Base-by-base conservation (phyloP, 2,113 vertebrate species). In the Micronisus gabar region DNA sequence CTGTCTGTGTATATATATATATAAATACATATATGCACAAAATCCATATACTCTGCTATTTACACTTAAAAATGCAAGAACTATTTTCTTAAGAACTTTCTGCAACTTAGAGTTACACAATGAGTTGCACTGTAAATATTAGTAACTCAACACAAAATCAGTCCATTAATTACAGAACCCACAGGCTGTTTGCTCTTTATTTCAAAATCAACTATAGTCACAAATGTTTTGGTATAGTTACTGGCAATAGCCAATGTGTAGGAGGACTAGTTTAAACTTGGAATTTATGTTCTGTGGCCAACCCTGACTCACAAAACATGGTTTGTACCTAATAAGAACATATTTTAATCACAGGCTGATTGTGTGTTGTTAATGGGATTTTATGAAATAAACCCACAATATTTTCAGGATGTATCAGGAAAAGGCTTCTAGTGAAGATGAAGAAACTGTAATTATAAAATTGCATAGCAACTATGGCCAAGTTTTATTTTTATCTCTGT, bases 401-500 rank as follows among this genome's bases (percentile, higher is more conserved):
- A 7, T 53, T 29, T 53, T 79, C 56, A 90, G 36, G 25, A 41
- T 62, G 20, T 36, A 70, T n/a, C n/a, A 83, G 22, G 2, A 85
- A 70, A 81, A 85, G 14, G 13, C 17, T 74, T 79, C 32, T 34
- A 61, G 21, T 13, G 13, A 84, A 82, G 48, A 72, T 36, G 12
- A 80, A 96, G 59, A 85, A 76, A 40, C n/a, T 58, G 8, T 20
- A 70, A 89, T 81, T 81, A 74, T 9, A 81, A 71, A 90, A 91
- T 59, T 70, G 8, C 38, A 59, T 63, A 47, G 59, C 10, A 45
- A 45, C 27, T 56, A 19, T 65, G 30, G 40, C 12, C 53, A 82
- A n/a, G 20, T 53, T 72, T 91, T 90, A 53, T 81, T 95, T 95
- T 90, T 71, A 32, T 52, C 41, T 71, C 45, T 67, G 7, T 18